These are phyloP conservation scores for Beris morrisii DNA, from an alignment of 2,888 invertebrate species.

Conservation along the genomic window DNA sequence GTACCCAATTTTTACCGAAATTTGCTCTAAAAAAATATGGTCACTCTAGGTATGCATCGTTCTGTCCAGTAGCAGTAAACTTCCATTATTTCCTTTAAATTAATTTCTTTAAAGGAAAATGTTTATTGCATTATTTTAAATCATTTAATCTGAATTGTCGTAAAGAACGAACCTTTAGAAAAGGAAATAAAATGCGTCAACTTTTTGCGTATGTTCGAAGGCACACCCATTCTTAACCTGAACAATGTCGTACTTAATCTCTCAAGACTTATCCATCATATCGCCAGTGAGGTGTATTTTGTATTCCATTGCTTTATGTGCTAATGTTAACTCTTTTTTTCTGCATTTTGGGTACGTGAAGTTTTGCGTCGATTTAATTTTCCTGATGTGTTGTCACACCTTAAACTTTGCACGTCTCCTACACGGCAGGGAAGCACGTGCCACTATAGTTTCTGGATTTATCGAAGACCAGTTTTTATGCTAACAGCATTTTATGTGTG, in stretches of 20 bases:
- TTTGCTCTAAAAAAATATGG: too few relatives aligned
- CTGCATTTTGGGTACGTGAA: slow-evolving; percentile 7
- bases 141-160: too few relatives aligned
- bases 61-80: too few relatives aligned
- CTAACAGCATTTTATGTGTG: slow-evolving; percentile 1
- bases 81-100: too few relatives aligned
- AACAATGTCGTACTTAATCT: slow-evolving; percentile 18
- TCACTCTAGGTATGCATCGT: too few relatives aligned
- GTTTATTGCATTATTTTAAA: too few relatives aligned
- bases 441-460: neutral
- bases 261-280: slow-evolving; percentile 12
- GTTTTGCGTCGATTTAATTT: slow-evolving; percentile 1
- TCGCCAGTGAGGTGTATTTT: neutral
- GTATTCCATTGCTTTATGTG: neutral
- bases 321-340: neutral
- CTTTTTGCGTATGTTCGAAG: too few relatives aligned
- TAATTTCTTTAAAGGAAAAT: too few relatives aligned
- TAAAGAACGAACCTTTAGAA: too few relatives aligned
- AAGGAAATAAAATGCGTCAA: too few relatives aligned
- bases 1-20: too few relatives aligned
- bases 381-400: slow-evolving; percentile 11
- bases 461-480: slow-evolving; percentile 4
- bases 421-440: slow-evolving; percentile 2
- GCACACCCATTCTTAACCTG: slow-evolving; percentile 19
- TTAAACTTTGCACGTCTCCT: neutral